Evolutionary conservation across 35 echinoderm and acorn worm species (phyloP).

Genomic region (Amphiura filiformis): DNA sequence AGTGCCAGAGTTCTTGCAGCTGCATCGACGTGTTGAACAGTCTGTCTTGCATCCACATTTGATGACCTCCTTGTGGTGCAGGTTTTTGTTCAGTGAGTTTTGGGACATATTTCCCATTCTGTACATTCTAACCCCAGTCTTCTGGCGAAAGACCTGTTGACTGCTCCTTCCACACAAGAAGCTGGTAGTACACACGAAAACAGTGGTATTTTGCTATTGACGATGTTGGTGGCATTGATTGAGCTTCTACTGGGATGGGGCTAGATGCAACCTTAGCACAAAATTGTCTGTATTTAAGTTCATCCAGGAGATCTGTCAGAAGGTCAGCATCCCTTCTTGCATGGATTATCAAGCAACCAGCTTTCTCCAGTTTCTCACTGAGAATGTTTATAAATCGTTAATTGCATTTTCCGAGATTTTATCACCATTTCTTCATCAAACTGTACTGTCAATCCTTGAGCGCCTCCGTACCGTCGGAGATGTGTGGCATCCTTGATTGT

Average conservation of each 20-base stretch:
- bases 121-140: too few relatives aligned
- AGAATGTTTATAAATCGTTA: conserved; percentile 48
- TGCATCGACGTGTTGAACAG: conserved; percentile 49
- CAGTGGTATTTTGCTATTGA: conserved; percentile 50
- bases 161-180: conserved; percentile 31
- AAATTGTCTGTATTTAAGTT: not conserved
- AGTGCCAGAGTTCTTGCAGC: conserved; percentile 39
- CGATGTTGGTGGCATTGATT: conserved; percentile 55
- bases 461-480: not conserved
- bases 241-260: conserved; percentile 14
- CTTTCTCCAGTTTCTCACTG: not conserved
- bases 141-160: too few relatives aligned
- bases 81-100: too few relatives aligned
- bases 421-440: conserved; percentile 28
- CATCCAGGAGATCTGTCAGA: conserved; percentile 3
- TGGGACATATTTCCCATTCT: too few relatives aligned
- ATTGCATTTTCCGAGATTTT: conserved; percentile 49
- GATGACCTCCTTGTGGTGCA: conserved; percentile 18
- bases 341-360: too few relatives aligned
- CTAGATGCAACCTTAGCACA: not conserved
- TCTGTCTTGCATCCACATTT: conserved; percentile 54
- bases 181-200: conserved; percentile 47
- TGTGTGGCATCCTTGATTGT: conserved; percentile 46
- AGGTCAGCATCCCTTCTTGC: conserved; percentile 21
- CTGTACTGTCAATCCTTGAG: conserved; percentile 25